These are phyloP conservation scores for Thaumatotibia leucotreta DNA, from an alignment of 1,140 invertebrate species.

Conservation along the genomic window DNA sequence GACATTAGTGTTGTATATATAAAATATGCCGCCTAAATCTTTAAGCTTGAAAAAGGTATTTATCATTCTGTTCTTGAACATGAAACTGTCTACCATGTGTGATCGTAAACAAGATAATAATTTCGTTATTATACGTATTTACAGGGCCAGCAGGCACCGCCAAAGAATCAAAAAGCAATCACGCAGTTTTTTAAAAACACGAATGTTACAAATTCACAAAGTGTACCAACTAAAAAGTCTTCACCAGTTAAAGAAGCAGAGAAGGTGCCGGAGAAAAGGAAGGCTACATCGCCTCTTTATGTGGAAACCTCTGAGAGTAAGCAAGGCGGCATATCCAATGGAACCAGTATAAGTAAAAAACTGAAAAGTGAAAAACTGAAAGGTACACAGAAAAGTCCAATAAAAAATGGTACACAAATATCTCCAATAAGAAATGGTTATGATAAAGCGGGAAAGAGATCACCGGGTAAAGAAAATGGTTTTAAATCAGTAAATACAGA, in stretches of 20 bases:
- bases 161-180: conserved; percentile 53
- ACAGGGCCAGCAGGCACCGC: conserved; percentile 17
- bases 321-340: neutral
- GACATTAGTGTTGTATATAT: neutral
- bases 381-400: neutral
- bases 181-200: conserved; percentile 53
- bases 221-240: neutral
- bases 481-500: neutral
- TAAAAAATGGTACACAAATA: neutral
- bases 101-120: neutral
- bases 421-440: neutral
- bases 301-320: neutral
- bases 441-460: neutral
- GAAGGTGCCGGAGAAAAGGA: conserved; percentile 23
- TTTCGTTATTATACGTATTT: conserved; percentile 14
- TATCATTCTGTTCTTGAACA: neutral
- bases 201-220: conserved; percentile 16
- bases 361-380: neutral
- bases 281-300: conserved; percentile 20
- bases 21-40: conserved; percentile 29
- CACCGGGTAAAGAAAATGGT: conserved; percentile 6
- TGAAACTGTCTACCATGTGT: neutral
- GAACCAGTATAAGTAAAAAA: neutral
- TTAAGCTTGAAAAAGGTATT: conserved; percentile 58
- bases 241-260: conserved; percentile 10